phyloP scores from a whole-genome alignment of 2,113 vertebrate species.

The Monarcha castaneiventris region DNA sequence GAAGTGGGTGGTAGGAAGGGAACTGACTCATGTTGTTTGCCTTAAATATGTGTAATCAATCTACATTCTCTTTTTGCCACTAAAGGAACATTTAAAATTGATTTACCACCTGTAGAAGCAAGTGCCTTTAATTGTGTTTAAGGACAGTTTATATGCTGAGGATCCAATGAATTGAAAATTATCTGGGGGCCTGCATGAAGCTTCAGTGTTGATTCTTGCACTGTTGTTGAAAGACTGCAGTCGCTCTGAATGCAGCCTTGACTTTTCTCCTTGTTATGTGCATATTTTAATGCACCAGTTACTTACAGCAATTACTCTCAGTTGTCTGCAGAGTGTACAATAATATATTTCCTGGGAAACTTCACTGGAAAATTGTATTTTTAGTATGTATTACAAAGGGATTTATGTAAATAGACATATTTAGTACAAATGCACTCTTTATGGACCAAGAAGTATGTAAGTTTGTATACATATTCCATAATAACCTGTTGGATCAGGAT shows the following conservation, averaged over 20 bases:
- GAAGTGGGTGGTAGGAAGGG: neutral
- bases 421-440: neutral
- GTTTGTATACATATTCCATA: neutral
- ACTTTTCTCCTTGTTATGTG: neutral
- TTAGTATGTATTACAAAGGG: neutral
- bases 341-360: neutral
- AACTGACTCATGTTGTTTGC: neutral
- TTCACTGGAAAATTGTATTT: neutral
- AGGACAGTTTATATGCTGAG: neutral
- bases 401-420: neutral
- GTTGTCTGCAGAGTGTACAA: neutral
- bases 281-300: neutral
- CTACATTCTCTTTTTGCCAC: neutral
- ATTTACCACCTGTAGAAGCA: neutral
- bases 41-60: neutral
- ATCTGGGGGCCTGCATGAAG: neutral
- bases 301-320: neutral
- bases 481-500: neutral
- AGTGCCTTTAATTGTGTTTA: neutral
- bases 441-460: neutral
- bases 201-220: neutral
- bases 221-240: neutral
- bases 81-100: neutral
- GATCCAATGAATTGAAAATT: neutral
- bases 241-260: neutral